Evolutionary conservation across 2,113 vertebrate species (phyloP).

Genomic region (Orcinus orca): DNA sequence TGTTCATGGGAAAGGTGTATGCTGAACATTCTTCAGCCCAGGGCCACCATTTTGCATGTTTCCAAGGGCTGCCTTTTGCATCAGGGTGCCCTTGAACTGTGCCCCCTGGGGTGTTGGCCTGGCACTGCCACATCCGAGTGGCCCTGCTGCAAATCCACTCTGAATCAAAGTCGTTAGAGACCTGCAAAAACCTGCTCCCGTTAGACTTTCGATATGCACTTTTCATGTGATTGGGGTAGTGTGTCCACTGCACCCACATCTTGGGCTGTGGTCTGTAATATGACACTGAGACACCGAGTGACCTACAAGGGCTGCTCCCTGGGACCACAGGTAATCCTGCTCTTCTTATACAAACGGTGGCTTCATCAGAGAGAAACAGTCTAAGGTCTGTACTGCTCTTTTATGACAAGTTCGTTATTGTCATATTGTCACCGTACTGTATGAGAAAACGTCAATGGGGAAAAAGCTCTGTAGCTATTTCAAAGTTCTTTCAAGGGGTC

Average conservation of each 20-base stretch:
- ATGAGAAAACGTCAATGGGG: not conserved
- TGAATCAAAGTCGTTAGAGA: not conserved
- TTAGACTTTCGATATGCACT: accelerated
- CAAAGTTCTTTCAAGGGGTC: not conserved
- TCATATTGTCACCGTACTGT: not conserved
- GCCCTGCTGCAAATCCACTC: not conserved
- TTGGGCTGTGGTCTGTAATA: not conserved
- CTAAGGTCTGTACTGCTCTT: not conserved
- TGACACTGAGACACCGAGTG: accelerated
- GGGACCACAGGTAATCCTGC: accelerated
- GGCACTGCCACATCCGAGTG: accelerated
- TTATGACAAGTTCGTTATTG: not conserved
- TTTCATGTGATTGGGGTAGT: accelerated
- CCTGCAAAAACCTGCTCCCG: accelerated
- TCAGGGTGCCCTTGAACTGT: accelerated
- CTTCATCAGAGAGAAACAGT: not conserved
- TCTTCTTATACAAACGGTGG: not conserved
- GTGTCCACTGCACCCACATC: accelerated
- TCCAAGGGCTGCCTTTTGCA: not conserved
- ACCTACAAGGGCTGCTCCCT: accelerated
- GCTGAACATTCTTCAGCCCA: accelerated
- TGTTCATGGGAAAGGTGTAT: not conserved
- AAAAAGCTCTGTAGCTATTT: not conserved
- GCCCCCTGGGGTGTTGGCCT: not conserved
- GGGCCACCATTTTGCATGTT: accelerated